Evolutionary conservation across 2,113 vertebrate genomes (phyloP), one percentile per base, ranked within the genome.

Genomic region (Loxodonta africana): DNA sequence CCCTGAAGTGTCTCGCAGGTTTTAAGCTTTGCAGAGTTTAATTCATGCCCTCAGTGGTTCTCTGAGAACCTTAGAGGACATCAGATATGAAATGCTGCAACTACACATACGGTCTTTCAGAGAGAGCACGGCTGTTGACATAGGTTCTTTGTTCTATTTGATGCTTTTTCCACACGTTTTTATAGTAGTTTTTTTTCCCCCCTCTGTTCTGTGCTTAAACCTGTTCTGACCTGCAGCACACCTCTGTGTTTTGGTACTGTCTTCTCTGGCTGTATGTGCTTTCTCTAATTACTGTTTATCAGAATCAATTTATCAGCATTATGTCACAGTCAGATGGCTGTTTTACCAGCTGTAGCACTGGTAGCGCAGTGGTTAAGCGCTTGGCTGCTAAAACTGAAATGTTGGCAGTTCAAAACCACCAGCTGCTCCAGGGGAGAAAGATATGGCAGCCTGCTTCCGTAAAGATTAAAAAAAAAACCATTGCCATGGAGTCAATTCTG

Each of bases 281-380:
- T 89, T 80, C 94, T 90, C 85, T 97, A 88, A 93, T 96, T 94
- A 98, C 62, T 96, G 82, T 74, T 94, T 94, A 93, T 65, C 25
- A 18, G 48, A 37, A 74, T 60, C 93, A 81, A 80, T 95, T 92
- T 92, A 94, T 95, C 84, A 2, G 48, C n/a, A 0, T 73, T 41
- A 62, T 41, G 91, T 95, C 93, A 88, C 57, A 92, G 93, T 97
- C 97, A 97, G 97, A 95, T 94, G 97, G 95, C 86, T 91, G 83
- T 83, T 95, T 84, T 62, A 57, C 96, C 96, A 98, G 97, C 97
- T 97, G 97, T 60, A 60, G 57, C 57, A 8, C 57, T 60, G 57
- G 57, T 60, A 14, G 57, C 15, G 57, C 57, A 60, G 57, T 60
- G 57, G 57, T 18, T 60, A 14, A 60, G 57, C 57, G 3, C 57